phyloP scores from a whole-genome alignment of 2,888 invertebrate genomes.

The Ophion slaviceki region DNA sequence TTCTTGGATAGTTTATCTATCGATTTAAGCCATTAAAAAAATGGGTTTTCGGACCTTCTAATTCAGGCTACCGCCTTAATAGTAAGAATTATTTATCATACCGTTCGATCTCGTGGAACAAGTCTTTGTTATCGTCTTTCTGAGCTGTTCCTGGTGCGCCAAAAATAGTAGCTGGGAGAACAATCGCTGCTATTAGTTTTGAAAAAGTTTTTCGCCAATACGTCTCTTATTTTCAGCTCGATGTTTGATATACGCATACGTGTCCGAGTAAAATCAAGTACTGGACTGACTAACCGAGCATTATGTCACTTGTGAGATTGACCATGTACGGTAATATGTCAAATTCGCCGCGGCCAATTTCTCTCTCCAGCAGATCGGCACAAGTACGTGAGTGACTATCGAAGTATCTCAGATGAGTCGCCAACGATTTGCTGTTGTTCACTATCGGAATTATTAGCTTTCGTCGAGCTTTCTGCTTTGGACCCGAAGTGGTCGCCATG shows the following conservation, averaged over 20 bases:
- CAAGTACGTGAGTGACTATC: constrained; percentile 66
- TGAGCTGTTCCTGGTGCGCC: constrained; percentile 68
- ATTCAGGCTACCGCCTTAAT: too few relatives aligned
- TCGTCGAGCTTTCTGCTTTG: constrained; percentile 60
- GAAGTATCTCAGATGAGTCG: constrained; percentile 64
- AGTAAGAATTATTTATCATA: neutral
- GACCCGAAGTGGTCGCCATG: constrained; percentile 70
- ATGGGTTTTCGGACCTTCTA: too few relatives aligned
- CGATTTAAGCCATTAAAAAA: too few relatives aligned
- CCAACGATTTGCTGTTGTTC: constrained; percentile 62
- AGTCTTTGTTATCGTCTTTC: constrained; percentile 62
- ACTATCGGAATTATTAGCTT: constrained; percentile 64
- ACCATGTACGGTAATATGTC: constrained; percentile 68
- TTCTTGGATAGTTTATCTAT: too few relatives aligned
- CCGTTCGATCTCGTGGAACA: constrained; percentile 64
- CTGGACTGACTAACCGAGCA: constrained; percentile 63
- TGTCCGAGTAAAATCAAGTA: neutral
- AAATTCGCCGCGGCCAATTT: constrained; percentile 67
- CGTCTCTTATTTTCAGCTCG: neutral
- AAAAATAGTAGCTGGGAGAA: constrained; percentile 69
- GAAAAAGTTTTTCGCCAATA: neutral
- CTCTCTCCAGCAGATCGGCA: constrained; percentile 64
- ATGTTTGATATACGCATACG: neutral
- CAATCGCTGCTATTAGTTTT: neutral
- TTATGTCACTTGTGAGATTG: constrained; percentile 70